Evolutionary conservation across 2,797 vertebrate genomes (phyloP).

Genomic region (Labeo calbasu): DNA sequence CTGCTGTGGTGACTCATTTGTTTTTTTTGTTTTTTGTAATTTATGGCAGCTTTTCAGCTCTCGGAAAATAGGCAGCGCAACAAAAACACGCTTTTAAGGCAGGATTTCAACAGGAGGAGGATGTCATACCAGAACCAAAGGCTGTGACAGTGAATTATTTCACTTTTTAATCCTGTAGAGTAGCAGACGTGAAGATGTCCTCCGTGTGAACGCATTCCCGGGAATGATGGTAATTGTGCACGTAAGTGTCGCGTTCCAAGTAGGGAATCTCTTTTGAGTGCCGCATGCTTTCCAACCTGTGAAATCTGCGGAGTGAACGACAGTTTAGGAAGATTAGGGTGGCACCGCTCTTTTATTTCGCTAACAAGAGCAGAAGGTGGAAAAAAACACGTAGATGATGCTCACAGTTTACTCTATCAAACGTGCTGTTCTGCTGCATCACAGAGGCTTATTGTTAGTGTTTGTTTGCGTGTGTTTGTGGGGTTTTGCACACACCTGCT

Average conservation of each 20-base stretch:
- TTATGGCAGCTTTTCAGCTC: constrained; percentile 38
- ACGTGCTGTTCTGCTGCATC: background rate
- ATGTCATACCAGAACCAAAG: constrained; percentile 20
- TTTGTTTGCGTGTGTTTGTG: constrained; percentile 15
- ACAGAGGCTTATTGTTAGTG: background rate
- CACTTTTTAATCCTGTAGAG: constrained; percentile 23
- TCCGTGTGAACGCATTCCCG: background rate
- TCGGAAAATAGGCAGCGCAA: constrained; percentile 26
- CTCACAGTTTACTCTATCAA: background rate
- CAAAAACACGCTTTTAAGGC: constrained; percentile 1
- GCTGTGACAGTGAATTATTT: constrained; percentile 30
- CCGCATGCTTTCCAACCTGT: background rate
- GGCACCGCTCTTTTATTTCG: background rate
- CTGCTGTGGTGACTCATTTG: constrained; percentile 48
- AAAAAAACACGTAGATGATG: background rate
- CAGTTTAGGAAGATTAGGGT: constrained; percentile 11
- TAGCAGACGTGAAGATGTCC: constrained; percentile 3
- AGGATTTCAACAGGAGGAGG: constrained; percentile 20
- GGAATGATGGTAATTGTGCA: constrained; percentile 18
- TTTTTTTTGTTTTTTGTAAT: constrained; percentile 12
- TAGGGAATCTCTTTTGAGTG: background rate
- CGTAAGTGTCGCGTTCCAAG: background rate
- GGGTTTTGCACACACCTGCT: constrained; percentile 22
- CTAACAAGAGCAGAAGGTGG: background rate
- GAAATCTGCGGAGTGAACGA: background rate